phyloP scores from a whole-genome alignment of 2,113 vertebrate species.

The Tragelaphus scriptus region DNA sequence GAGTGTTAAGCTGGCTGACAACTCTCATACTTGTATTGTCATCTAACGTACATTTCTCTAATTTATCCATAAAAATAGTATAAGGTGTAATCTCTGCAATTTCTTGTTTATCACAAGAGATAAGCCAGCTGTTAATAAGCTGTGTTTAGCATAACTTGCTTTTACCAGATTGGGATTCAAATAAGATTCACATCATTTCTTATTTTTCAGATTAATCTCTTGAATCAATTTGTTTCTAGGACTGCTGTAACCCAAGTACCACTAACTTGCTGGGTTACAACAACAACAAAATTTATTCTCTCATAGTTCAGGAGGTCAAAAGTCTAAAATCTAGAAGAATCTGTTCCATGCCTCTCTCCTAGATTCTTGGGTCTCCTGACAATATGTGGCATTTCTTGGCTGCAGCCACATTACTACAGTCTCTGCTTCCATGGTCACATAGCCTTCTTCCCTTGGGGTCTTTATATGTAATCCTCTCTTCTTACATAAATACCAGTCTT shows the following conservation, averaged over 20 bases:
- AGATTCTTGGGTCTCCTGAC: not conserved
- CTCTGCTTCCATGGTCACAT: not conserved
- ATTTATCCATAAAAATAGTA: not conserved
- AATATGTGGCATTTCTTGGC: not conserved
- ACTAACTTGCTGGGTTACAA: not conserved
- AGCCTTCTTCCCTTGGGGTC: not conserved
- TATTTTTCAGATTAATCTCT: not conserved
- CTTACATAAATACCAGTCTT: not conserved
- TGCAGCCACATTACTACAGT: not conserved
- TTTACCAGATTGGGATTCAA: not conserved
- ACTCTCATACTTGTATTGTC: not conserved
- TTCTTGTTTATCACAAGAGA: conserved; percentile 7
- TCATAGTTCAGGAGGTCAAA: not conserved
- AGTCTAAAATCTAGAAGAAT: not conserved
- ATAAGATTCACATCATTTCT: not conserved
- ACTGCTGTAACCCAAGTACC: not conserved
- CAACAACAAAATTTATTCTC: not conserved
- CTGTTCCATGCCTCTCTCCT: not conserved
- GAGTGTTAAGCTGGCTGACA: not conserved
- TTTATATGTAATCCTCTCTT: not conserved
- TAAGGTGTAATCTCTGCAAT: not conserved
- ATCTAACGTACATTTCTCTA: not conserved
- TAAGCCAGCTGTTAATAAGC: not conserved
- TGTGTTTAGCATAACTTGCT: not conserved
- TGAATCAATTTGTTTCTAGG: not conserved